A percentile compares a stretch with the other conserved stretches of the same genome.
phyloP scores from a whole-genome alignment of 2,113 vertebrate genomes.

The Pantherophis guttatus region DNA sequence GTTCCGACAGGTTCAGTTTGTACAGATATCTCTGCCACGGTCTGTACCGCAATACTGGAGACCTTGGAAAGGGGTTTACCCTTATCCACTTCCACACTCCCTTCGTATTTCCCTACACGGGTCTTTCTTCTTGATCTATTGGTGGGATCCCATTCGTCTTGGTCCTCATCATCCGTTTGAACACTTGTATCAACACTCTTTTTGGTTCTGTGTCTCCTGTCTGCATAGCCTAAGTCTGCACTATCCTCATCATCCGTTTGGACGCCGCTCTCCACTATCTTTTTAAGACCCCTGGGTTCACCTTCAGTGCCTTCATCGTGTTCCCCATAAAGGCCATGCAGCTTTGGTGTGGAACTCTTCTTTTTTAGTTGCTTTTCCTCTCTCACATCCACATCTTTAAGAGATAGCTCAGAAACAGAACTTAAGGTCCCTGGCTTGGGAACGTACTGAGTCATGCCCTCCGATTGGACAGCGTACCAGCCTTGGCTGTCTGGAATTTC shows the following conservation, averaged over 20 bases:
- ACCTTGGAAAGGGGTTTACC: constrained; percentile 84
- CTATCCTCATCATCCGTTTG: constrained; percentile 97
- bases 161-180: constrained; percentile 96
- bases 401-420: constrained; percentile 80
- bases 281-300: constrained; percentile 76
- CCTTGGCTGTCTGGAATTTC: constrained; percentile 74
- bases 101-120: constrained; percentile 84
- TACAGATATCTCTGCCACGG: constrained; percentile 95
- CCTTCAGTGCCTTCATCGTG: constrained; percentile 68
- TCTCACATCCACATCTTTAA: constrained; percentile 78
- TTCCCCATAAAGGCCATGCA: constrained; percentile 76
- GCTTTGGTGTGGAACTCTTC: constrained; percentile 74
- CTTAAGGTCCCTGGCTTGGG: constrained; percentile 72
- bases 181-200: constrained; percentile 90
- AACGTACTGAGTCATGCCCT: constrained; percentile 75
- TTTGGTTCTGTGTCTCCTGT: constrained; percentile 81
- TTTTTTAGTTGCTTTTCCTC: constrained; percentile 78
- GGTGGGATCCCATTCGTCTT: constrained; percentile 93
- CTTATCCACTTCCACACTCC: constrained; percentile 71
- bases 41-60: constrained; percentile 94
- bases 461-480: constrained; percentile 79
- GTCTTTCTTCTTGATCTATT: constrained; percentile 82
- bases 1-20: constrained; percentile 94
- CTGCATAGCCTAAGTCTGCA: constrained; percentile 80
- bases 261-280: constrained; percentile 89